Evolutionary conservation across 2,888 invertebrate genomes (phyloP), one percentile per base, ranked within the genome.

Genomic region (Thereva unica): DNA sequence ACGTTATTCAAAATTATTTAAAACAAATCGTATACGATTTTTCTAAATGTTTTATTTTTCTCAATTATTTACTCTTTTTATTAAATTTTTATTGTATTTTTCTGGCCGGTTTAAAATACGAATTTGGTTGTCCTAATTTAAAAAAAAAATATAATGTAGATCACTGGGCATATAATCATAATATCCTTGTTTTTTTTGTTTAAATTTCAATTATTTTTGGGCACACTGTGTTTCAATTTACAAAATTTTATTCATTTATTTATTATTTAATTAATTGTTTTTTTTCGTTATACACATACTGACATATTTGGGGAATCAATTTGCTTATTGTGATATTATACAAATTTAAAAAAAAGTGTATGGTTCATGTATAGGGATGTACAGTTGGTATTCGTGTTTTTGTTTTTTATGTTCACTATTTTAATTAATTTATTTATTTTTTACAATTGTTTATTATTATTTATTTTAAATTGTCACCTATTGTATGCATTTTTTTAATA

Each of bases 331-430:
- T 61, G 38, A 6, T 49, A 10, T 38, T 53, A 61, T 61, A 50
- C 42, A 61, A 50, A 61, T 50, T n/a, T 50, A 50, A 40, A 61
- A 7, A 61, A 61, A 61, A 61, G 61, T 61, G 23, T 23, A 23
- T 23, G 61, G 61, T 61, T 54, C 66, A 68, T 68, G 65, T 68
- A 64, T 68, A 68, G 59, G 61, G 64, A 63, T 68, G 67, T 67
- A 68, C 61, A 68, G 47, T 56, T 50, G 45, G 45, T 45, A n/a
- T 61, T 54, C 45, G 53, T 54, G 53, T 56, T 56, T n/a, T n/a
- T n/a, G n/a, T n/a, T n/a, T 55, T 55, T 38, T 54, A 54, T 47
- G 45, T 64, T 53, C 45, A 64, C 63, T 52, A 52, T 63, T 50
- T 23, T 23, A 23, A 23, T 23, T 23, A 23, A 23, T 23, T 23